Conservation (phyloP, 2,113 vertebrate species). For the Dipodomys merriami region DNA sequence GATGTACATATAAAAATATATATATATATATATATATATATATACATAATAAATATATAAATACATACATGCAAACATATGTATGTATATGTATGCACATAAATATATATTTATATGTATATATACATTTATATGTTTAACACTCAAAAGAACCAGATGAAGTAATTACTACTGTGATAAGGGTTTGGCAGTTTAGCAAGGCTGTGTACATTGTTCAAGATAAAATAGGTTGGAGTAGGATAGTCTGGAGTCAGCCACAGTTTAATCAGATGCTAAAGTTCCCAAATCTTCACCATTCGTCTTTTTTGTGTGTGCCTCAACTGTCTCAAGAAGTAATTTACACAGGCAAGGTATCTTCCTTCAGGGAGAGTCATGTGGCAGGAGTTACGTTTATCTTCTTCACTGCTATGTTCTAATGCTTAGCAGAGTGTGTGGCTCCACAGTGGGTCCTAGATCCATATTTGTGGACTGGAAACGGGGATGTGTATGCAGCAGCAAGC, state of each 20-base stretch:
- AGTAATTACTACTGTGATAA: background rate
- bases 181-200: background rate
- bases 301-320: background rate
- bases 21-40: too few species aligned
- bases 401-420: background rate
- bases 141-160: background rate
- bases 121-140: background rate
- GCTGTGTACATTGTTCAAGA: background rate
- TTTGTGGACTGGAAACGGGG: background rate
- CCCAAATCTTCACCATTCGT: background rate
- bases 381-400: background rate
- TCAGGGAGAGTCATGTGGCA: background rate
- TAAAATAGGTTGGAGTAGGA: background rate
- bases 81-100: too few species aligned
- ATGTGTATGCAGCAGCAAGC: background rate
- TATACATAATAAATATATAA: too few species aligned
- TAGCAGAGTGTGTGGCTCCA: background rate
- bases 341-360: background rate
- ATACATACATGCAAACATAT: too few species aligned
- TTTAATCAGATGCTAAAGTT: background rate
- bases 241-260: background rate
- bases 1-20: too few species aligned
- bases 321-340: background rate
- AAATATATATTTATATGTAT: too few species aligned
- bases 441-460: background rate